Percentiles rank a stretch among this genome's conserved stretches.
phyloP scores from a whole-genome alignment of 2,113 vertebrate species.

The Dendrocopos noguchii region DNA sequence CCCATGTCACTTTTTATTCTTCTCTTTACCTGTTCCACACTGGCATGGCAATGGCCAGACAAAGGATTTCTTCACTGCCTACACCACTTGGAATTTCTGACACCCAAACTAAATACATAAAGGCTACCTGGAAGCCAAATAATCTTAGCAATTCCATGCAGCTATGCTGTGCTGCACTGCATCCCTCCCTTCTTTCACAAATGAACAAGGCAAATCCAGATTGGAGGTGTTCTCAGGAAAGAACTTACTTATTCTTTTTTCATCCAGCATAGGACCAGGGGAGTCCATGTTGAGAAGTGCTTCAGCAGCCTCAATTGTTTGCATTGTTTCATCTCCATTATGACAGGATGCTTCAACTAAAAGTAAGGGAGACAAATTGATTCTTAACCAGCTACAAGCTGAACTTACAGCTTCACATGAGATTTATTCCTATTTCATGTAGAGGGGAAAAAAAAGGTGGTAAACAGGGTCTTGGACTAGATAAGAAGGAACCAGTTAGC shows the following conservation, averaged over 20 bases:
- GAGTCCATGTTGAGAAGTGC: constrained; percentile 94
- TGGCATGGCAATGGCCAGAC: background rate
- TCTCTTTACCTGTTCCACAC: background rate
- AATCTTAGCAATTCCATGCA: background rate
- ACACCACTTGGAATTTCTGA: background rate
- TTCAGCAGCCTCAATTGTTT: constrained; percentile 92
- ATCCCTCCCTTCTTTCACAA: background rate
- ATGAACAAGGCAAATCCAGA: background rate
- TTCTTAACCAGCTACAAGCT: background rate
- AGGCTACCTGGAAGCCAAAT: background rate
- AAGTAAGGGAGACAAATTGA: constrained; percentile 20
- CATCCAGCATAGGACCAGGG: constrained; percentile 83
- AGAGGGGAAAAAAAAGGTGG: background rate
- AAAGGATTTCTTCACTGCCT: background rate
- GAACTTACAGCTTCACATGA: background rate
- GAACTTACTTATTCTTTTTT: constrained; percentile 87
- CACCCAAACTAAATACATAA: background rate
- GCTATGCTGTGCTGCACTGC: background rate
- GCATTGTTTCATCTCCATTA: constrained; percentile 90
- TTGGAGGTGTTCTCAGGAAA: background rate
- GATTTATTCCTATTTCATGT: background rate
- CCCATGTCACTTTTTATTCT: background rate
- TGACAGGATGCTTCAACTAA: constrained; percentile 91
- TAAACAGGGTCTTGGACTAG: background rate
- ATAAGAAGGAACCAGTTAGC: background rate